Evolutionary conservation across 2,888 invertebrate genomes (phyloP), one percentile per base, ranked within the genome.

Genomic region (Harpalus rubripes): DNA sequence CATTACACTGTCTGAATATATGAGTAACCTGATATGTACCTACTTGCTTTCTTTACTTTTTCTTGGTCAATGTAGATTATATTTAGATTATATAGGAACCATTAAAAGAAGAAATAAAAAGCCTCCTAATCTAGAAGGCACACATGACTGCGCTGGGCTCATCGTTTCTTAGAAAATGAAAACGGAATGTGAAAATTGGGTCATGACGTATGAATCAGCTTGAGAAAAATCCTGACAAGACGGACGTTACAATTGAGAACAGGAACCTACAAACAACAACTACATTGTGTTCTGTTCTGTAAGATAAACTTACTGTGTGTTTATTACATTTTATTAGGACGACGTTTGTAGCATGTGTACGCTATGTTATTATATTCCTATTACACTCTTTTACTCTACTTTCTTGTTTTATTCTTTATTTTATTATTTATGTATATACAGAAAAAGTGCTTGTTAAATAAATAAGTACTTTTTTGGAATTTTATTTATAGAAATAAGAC

Each of bases 181-280:
- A 26, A 78, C 78, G 78, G 78, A 78, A 78, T 78, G 56, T 78
- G 78, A 78, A 78, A 78, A 78, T 78, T 22, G 22, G 78, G 78
- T 78, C 78, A 78, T 78, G 78, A n/a, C n/a, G 78, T 78, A 78
- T 78, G 78, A 78, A 26, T 78, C 78, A 78, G 15, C 58, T 58
- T 26, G 58, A 78, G 78, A 78, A 78, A 78, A 78, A 78, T 78
- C 41, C 78, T 56, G 26, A 78, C 56, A 78, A 22, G 78, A 58
- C 58, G 26, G 58, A 58, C 78, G 12, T 78, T 58, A 58, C 58
- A 78, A 74, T 78, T 78, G 78, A 78, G 78, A 78, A 78, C 78
- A 78, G 78, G 78, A 78, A 58, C 78, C 56, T 78, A n/a, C n/a
- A 74, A 52, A 74, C 52, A 74, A 74, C 74, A 7, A 44, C 26